Evolutionary conservation across 1,140 invertebrate species (phyloP).

Genomic region (Camponotus pennsylvanicus): DNA sequence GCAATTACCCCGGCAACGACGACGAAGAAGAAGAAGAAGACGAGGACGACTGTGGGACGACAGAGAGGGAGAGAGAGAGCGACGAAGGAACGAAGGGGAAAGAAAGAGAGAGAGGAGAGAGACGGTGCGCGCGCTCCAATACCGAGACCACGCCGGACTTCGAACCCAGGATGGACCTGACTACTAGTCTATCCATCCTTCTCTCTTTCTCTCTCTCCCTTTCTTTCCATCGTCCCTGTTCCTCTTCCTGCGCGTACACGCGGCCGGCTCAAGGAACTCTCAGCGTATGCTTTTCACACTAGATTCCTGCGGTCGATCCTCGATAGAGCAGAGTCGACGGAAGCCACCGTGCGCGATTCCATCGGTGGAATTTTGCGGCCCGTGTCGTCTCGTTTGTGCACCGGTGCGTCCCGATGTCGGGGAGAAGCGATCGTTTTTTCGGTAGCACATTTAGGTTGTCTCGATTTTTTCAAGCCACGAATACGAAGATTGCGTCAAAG

Average conservation of each 20-base stretch:
- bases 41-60: constrained; percentile 47
- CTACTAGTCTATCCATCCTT: constrained; percentile 58
- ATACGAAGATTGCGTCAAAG: not conserved
- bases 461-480: not conserved
- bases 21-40: constrained; percentile 63
- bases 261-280: constrained; percentile 43
- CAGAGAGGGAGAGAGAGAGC: constrained; percentile 20
- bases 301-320: constrained; percentile 52
- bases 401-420: constrained; percentile 8
- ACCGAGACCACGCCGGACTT: constrained; percentile 65
- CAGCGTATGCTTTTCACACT: constrained; percentile 60
- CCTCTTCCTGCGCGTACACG: constrained; percentile 49
- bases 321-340: constrained; percentile 61
- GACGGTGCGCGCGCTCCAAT: constrained; percentile 27
- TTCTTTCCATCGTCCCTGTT: constrained; percentile 44
- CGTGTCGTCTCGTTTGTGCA: constrained; percentile 48
- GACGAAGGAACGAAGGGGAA: constrained; percentile 22
- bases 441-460: not conserved
- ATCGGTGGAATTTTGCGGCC: constrained; percentile 66
- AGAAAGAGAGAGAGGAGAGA: constrained; percentile 37
- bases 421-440: not conserved
- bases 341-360: constrained; percentile 59
- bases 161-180: constrained; percentile 73
- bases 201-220: constrained; percentile 13
- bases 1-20: constrained; percentile 85